Base-by-base conservation (phyloP, 1,140 invertebrate species). In the Liolophura sinensis region DNA sequence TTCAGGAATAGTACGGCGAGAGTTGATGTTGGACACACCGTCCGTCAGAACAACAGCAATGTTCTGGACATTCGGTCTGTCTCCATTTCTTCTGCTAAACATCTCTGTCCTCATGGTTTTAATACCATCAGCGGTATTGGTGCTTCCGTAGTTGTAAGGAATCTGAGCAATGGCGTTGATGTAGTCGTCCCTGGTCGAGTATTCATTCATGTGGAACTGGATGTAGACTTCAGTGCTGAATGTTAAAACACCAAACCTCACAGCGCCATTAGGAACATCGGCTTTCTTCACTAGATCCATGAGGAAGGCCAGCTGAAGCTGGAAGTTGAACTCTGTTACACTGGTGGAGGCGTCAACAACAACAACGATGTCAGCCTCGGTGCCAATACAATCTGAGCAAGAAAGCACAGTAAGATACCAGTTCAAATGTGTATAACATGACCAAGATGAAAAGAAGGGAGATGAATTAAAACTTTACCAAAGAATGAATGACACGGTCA, bases 21-120 rank as follows among this genome's bases (percentile, higher is more conserved):
- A 67, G 64, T 74, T 77, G 58, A 76, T 76, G 60, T 80, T 77
- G n/a, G 80, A 82, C 11, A 73, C 67, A 57, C 78, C 78, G 64
- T 80, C 80, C 16, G 79, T 80, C 14, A 82, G 48, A 18, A 78
- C 40, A 0, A 82, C 57, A 22, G 78, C 66, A 58, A 73, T 73
- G 69, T 82, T 82, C 51, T 73, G 66, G 18, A 76, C 78, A 58
- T 64, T 68, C 31, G 73, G 76, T 49, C 80, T 58, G 59, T 82
- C 80, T 16, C 80, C 80, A 55, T 75, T 78, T 40, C 40, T 1
- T 16, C 3, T n/a, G 16, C 65, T 74, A 60, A 81, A 80, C 79
- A 82, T 82, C 7, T 63, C 54, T 11, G 62, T 65, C 5, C 63
- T 31, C 72, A 76, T 73, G 16, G 64, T 68, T 15, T 65, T 55